Evolutionary conservation across 2,888 invertebrate genomes (phyloP).

Genomic region (Embidobia sp.): DNA sequence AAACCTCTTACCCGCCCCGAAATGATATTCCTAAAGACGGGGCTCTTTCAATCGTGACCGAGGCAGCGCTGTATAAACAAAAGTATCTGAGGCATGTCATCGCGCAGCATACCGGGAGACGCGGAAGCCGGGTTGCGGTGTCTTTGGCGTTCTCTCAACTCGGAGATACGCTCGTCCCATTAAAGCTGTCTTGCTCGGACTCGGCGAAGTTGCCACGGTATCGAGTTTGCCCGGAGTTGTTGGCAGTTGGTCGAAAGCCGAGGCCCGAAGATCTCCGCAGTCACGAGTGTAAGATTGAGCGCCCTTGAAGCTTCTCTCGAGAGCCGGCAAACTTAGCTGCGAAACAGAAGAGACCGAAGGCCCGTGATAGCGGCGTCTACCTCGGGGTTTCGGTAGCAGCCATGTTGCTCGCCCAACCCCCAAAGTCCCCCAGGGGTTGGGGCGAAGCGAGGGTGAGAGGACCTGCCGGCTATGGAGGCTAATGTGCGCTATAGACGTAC

Average conservation of each 20-base stretch:
- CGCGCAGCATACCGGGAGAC: slow-evolving; percentile 44
- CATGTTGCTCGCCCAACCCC: slow-evolving; percentile 77
- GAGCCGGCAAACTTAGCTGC: slow-evolving; percentile 62
- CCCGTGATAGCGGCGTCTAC: slow-evolving; percentile 74
- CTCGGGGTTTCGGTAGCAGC: slow-evolving; percentile 76
- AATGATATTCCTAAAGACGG: slow-evolving; percentile 28
- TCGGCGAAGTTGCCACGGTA: slow-evolving; percentile 55
- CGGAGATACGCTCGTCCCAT: slow-evolving; percentile 61
- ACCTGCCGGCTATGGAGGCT: slow-evolving; percentile 72
- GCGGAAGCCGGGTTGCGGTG: slow-evolving; percentile 58
- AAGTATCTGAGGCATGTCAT: slow-evolving; percentile 54
- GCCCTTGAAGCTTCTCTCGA: slow-evolving; percentile 61
- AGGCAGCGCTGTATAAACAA: slow-evolving; percentile 30
- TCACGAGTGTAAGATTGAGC: slow-evolving; percentile 68
- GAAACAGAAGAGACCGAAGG: slow-evolving; percentile 69
- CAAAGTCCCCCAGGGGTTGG: slow-evolving; percentile 74
- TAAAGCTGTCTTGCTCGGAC: slow-evolving; percentile 61
- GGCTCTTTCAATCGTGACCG: slow-evolving; percentile 5
- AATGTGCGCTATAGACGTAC: slow-evolving; percentile 75
- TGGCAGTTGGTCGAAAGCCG: slow-evolving; percentile 60
- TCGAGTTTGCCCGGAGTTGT: slow-evolving; percentile 62
- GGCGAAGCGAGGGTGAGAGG: slow-evolving; percentile 76
- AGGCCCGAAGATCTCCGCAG: slow-evolving; percentile 58
- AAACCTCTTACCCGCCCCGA: background rate
- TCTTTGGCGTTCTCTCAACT: slow-evolving; percentile 62